Conservation (phyloP, 2,113 vertebrate species). For the Grammomys dolichurus region DNA sequence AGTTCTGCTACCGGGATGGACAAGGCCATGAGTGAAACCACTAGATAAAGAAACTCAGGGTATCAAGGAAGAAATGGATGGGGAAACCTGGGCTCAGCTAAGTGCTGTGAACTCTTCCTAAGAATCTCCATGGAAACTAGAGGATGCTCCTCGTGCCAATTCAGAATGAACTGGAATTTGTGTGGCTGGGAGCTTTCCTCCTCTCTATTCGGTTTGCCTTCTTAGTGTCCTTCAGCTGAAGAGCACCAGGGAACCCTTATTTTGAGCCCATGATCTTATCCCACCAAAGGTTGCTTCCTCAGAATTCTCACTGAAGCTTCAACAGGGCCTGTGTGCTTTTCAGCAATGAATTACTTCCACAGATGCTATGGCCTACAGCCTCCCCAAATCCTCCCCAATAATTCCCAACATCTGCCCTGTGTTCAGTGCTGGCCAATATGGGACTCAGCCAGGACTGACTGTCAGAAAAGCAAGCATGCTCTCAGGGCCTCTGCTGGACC, state of each 20-base stretch:
- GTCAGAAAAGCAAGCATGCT: constrained; percentile 85
- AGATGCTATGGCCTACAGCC: constrained; percentile 1
- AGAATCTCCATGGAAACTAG: background rate
- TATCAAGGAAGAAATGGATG: background rate
- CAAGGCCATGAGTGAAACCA: background rate
- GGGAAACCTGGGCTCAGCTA: accelerated
- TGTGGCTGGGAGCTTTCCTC: background rate
- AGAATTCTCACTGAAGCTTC: background rate
- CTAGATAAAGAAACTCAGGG: background rate
- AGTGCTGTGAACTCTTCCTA: background rate
- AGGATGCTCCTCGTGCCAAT: background rate
- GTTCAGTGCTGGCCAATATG: constrained; percentile 68
- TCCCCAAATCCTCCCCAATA: constrained; percentile 77
- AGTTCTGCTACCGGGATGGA: background rate
- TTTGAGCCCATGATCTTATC: constrained; percentile 63
- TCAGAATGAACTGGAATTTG: background rate
- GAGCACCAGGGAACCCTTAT: constrained; percentile 70
- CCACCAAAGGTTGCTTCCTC: constrained; percentile 46
- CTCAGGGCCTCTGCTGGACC: background rate
- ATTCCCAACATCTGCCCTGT: constrained; percentile 87
- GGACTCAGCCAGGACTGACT: constrained; percentile 79
- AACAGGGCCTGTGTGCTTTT: constrained; percentile 48
- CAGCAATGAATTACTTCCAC: constrained; percentile 85
- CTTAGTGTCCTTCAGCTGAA: constrained; percentile 79
- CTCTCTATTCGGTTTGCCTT: constrained; percentile 52